Conservation (phyloP, 2,888 invertebrate species). For the Carterocephalus palaemon region DNA sequence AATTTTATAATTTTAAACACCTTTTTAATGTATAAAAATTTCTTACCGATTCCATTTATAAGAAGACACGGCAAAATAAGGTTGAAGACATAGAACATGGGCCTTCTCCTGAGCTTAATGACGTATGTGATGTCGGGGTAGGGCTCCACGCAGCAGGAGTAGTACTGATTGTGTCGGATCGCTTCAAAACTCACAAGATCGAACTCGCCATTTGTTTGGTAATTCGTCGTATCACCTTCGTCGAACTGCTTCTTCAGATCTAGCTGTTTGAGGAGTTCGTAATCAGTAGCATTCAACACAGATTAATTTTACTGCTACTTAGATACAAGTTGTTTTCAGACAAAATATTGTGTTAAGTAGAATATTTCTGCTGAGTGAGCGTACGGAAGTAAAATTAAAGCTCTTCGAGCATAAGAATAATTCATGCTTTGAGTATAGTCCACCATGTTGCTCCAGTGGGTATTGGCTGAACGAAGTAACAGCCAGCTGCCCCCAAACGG, state of each 20-base stretch:
- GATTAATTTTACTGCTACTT: not conserved
- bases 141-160: constrained; percentile 89
- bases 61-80: constrained; percentile 90
- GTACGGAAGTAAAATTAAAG: no score
- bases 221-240: constrained; percentile 91
- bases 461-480: no score
- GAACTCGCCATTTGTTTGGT: constrained; percentile 95
- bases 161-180: constrained; percentile 84
- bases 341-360: no score
- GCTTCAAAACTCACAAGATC: constrained; percentile 88
- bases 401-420: no score
- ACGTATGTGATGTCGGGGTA: constrained; percentile 91
- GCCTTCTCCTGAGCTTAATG: constrained; percentile 85
- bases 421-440: no score
- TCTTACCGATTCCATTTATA: constrained; percentile 89
- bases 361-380: no score
- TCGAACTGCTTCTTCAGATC: constrained; percentile 87
- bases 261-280: constrained; percentile 68
- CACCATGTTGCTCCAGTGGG: no score
- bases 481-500: no score
- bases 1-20: not conserved
- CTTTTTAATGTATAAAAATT: not conserved
- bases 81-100: constrained; percentile 92
- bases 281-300: no score
- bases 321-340: no score